Evolutionary conservation across 23 tunicate species (phyloP).

Genomic region (Diplosoma virens): DNA sequence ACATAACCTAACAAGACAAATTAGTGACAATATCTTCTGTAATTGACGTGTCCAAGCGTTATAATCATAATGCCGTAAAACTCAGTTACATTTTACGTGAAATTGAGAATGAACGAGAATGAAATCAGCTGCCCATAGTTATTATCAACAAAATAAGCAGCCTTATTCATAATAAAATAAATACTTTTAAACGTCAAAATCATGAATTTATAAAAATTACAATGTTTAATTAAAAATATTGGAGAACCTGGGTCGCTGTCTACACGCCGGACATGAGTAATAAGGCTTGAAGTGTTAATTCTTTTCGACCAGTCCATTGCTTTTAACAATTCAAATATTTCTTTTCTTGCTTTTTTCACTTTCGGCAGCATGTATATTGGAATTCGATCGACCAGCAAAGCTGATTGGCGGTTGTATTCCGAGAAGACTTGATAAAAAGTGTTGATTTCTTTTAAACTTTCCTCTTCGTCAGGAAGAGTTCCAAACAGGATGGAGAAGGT

Average conservation of each 20-base stretch:
- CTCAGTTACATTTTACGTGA: no score
- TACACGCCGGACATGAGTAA: neutral
- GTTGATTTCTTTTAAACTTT: neutral
- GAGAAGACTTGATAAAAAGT: slow-evolving; percentile 20
- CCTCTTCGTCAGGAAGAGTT: neutral
- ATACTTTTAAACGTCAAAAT: no score
- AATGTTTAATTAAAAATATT: no score
- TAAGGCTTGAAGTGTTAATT: slow-evolving; percentile 8
- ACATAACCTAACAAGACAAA: no score
- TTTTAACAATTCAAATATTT: slow-evolving; percentile 8
- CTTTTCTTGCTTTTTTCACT: slow-evolving; percentile 24
- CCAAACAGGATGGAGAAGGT: slow-evolving; percentile 43
- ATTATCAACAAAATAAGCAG: no score
- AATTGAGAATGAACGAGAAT: no score
- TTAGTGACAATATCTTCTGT: no score
- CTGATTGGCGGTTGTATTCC: slow-evolving; percentile 25
- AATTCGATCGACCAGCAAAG: slow-evolving; percentile 44
- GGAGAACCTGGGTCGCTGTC: neutral
- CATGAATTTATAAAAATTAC: no score
- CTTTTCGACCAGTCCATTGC: slow-evolving; percentile 34
- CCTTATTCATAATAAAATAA: no score
- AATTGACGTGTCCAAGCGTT: no score
- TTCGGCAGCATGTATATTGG: slow-evolving; percentile 36
- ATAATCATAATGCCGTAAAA: no score
- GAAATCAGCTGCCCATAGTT: no score